Percentiles rank a stretch among this genome's conserved stretches.
These are phyloP conservation scores for Pangasius mekongensis DNA, from an alignment of 2,797 vertebrate species.

Conservation along the genomic window DNA sequence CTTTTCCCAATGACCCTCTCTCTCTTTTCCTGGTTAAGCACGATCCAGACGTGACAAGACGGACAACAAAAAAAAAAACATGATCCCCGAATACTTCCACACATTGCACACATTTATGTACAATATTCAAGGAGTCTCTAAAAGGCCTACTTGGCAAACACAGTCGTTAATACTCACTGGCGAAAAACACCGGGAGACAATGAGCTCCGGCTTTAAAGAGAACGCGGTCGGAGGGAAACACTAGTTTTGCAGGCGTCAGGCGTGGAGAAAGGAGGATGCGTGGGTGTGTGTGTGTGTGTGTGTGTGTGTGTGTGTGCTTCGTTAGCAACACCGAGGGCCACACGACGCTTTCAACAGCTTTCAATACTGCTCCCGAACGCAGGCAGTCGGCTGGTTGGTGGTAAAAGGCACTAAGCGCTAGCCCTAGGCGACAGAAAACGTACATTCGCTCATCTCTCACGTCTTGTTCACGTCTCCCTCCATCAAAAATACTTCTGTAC, in stretches of 20 bases:
- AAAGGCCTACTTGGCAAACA: slow-evolving; percentile 53
- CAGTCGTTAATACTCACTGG: slow-evolving; percentile 53
- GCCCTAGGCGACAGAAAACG: slow-evolving; percentile 74
- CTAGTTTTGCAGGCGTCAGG: slow-evolving; percentile 37
- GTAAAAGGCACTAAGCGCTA: slow-evolving; percentile 81
- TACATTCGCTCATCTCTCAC: slow-evolving; percentile 78
- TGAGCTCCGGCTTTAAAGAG: not conserved
- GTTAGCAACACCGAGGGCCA: slow-evolving; percentile 40
- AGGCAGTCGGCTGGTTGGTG: slow-evolving; percentile 60
- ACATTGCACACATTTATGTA: slow-evolving; percentile 53
- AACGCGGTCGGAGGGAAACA: slow-evolving; percentile 12
- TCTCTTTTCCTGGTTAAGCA: not conserved
- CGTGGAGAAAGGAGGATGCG: slow-evolving; percentile 23
- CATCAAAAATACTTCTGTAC: slow-evolving; percentile 77
- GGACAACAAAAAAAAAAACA: slow-evolving; percentile 1
- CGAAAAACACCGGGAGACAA: slow-evolving; percentile 4
- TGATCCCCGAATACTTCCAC: slow-evolving; percentile 50
- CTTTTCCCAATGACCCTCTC: not conserved
- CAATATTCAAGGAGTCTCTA: slow-evolving; percentile 51
- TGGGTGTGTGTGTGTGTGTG: slow-evolving; percentile 24
- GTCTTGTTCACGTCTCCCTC: slow-evolving; percentile 57
- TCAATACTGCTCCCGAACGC: slow-evolving; percentile 34
- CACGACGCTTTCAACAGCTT: slow-evolving; percentile 32
- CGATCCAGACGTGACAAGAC: not conserved
- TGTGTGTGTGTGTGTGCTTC: slow-evolving; percentile 29